Conservation (phyloP, 1,140 invertebrate genomes). For the Cotesia chilonis region DNA sequence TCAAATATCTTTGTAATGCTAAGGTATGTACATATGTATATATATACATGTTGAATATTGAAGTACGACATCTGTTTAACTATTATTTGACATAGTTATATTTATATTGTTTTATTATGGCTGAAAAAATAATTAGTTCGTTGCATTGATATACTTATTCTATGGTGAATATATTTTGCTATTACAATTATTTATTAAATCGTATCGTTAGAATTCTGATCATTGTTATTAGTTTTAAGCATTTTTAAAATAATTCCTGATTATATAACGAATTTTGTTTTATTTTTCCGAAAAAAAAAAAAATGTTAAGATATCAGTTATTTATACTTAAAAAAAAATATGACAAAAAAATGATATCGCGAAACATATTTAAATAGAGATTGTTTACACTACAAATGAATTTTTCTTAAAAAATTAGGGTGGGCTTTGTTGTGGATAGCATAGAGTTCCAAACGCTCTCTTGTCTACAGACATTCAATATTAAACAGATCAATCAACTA, state of each 20-base stretch:
- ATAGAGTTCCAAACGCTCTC: constrained; percentile 67
- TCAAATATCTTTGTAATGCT: constrained; percentile 29
- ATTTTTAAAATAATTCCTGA: neutral
- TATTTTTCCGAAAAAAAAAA: no score
- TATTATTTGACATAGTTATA: no score
- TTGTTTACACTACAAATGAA: constrained; percentile 33
- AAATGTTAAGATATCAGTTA: no score
- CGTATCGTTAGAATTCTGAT: neutral
- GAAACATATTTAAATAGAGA: no score
- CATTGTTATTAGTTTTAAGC: neutral
- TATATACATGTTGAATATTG: no score
- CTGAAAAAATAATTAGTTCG: neutral
- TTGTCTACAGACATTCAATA: constrained; percentile 67
- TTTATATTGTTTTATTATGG: neutral
- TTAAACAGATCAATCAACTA: constrained; percentile 68
- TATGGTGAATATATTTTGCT: no score
- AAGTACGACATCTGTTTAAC: no score
- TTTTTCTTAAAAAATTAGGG: constrained; percentile 38
- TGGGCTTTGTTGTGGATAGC: constrained; percentile 56
- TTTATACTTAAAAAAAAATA: no score
- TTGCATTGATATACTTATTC: no score
- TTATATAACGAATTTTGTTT: no score
- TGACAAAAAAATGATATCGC: no score
- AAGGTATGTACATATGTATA: neutral
- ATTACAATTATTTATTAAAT: constrained; percentile 18